Evolutionary conservation across 2,797 vertebrate genomes (phyloP).

Genomic region (Ciconia nigra): DNA sequence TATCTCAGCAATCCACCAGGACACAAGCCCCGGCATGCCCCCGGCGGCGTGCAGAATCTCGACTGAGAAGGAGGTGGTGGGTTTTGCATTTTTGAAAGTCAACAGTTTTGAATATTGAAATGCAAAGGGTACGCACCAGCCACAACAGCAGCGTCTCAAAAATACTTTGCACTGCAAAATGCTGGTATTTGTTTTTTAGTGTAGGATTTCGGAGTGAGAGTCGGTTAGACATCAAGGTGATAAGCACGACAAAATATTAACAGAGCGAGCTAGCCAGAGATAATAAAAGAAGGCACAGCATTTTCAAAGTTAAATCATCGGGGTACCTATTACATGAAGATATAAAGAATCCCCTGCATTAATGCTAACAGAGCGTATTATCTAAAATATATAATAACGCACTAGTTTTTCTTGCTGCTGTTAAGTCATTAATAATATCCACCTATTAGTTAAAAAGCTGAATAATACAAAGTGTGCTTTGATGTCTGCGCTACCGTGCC

Average conservation of each 20-base stretch:
- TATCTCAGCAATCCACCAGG: slow-evolving; percentile 71
- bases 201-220: not conserved
- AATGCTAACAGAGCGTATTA: not conserved
- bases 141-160: not conserved
- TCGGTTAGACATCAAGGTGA: not conserved
- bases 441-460: not conserved
- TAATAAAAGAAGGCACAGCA: not conserved
- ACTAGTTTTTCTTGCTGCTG: not conserved
- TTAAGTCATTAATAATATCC: not conserved
- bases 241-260: not conserved
- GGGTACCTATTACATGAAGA: not conserved
- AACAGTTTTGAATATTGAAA: slow-evolving; percentile 35
- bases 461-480: not conserved
- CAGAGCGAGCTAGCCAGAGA: not conserved
- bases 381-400: not conserved
- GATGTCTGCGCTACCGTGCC: not conserved
- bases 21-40: slow-evolving; percentile 48
- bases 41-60: not conserved
- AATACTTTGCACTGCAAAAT: not conserved
- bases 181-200: not conserved
- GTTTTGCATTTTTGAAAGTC: slow-evolving; percentile 60
- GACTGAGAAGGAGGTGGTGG: not conserved
- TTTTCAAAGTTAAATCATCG: not conserved
- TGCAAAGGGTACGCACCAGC: not conserved
- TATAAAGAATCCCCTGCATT: not conserved